phyloP scores from a whole-genome alignment of 2,797 vertebrate species.

The Furcifer pardalis region DNA sequence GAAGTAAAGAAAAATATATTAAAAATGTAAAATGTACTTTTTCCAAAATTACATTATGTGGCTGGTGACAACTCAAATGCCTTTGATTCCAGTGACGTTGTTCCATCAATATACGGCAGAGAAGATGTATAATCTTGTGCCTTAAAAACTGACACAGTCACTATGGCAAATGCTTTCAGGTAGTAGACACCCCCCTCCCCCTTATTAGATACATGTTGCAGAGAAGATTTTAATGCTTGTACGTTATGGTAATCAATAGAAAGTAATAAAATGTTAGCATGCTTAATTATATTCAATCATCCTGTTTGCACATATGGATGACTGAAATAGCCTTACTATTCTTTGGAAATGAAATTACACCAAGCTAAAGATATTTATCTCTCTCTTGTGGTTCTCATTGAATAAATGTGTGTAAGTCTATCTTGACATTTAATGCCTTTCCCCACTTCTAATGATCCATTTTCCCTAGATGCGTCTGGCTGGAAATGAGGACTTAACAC shows the following conservation, averaged over 20 bases:
- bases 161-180: background rate
- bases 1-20: background rate
- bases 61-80: background rate
- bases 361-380: conserved; percentile 3
- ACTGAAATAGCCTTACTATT: background rate
- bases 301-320: background rate
- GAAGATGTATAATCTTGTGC: background rate
- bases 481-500: conserved; percentile 18
- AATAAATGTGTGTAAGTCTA: background rate
- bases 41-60: background rate
- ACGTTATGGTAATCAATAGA: conserved; percentile 26
- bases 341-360: conserved; percentile 27
- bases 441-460: conserved; percentile 4
- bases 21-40: background rate
- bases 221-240: background rate
- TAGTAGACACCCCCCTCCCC: background rate
- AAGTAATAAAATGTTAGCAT: conserved; percentile 20
- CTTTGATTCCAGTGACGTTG: background rate
- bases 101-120: background rate
- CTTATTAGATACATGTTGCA: background rate
- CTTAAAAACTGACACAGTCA: conserved; percentile 6
- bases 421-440: conserved; percentile 3
- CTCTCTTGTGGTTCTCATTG: background rate
- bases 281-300: conserved; percentile 7
- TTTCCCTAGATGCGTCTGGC: background rate